Conservation (phyloP, 2,113 vertebrate genomes). For the Scolopax mira region DNA sequence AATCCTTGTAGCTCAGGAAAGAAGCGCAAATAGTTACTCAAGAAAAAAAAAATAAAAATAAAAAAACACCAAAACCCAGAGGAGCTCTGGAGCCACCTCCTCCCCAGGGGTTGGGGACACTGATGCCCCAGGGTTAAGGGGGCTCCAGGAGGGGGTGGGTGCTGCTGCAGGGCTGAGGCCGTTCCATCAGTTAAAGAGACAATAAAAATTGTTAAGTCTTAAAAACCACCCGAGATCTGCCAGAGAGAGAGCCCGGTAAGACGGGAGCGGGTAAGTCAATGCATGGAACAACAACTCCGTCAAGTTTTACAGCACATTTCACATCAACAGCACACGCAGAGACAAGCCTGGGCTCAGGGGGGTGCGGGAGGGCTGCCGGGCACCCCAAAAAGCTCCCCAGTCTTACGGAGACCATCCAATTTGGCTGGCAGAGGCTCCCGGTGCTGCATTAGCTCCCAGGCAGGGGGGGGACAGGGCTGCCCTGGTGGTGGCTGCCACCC, state of each 20-base stretch:
- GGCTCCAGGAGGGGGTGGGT: not conserved
- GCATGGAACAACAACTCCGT: not conserved
- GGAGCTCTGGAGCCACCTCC: not conserved
- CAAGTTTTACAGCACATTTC: slow-evolving; percentile 38
- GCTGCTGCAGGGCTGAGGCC: not conserved
- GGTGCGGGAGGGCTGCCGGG: slow-evolving; percentile 15
- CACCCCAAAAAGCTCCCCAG: not conserved
- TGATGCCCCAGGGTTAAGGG: not conserved
- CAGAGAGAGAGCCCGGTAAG: not conserved
- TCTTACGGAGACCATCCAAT: fast-evolving
- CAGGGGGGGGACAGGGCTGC: not conserved
- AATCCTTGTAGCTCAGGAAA: not conserved
- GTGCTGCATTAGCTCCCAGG: fast-evolving
- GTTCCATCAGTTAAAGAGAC: not conserved
- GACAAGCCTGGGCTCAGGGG: slow-evolving; percentile 68
- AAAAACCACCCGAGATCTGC: fast-evolving
- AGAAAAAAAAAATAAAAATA: not conserved
- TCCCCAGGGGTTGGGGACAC: not conserved
- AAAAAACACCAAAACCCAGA: not conserved
- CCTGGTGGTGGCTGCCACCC: not conserved
- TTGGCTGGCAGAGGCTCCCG: not conserved
- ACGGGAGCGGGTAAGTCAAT: not conserved
- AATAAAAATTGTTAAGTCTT: not conserved
- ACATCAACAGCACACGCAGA: slow-evolving; percentile 61
- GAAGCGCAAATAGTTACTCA: not conserved